A percentile compares a stretch with the other conserved stretches of the same genome.
phyloP scores from a whole-genome alignment of 1,140 invertebrate species.

The Drosophila ambigua region DNA sequence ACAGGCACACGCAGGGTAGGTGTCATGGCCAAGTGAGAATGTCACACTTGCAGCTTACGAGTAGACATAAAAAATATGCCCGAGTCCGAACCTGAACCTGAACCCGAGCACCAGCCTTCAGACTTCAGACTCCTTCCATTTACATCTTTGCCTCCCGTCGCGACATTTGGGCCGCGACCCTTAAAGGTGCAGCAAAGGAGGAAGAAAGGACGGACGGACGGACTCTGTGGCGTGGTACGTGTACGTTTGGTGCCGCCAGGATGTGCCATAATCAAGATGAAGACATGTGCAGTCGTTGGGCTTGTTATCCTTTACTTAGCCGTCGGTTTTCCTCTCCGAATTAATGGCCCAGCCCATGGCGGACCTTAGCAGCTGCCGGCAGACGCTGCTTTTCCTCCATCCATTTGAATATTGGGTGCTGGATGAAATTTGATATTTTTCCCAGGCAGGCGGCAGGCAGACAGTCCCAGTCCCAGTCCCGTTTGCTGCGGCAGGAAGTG shows the following conservation, averaged over 20 bases:
- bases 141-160: slow-evolving; percentile 19
- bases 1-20: slow-evolving; percentile 30
- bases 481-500: slow-evolving; percentile 42
- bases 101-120: slow-evolving; percentile 7
- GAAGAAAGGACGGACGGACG: neutral
- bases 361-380: slow-evolving; percentile 53
- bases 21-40: slow-evolving; percentile 76
- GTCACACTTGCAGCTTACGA: slow-evolving; percentile 71
- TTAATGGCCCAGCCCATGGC: slow-evolving; percentile 54
- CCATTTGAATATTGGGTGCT: slow-evolving; percentile 66
- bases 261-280: slow-evolving; percentile 61
- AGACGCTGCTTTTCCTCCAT: slow-evolving; percentile 17
- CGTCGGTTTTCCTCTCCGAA: slow-evolving; percentile 58
- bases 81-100: slow-evolving; percentile 30
- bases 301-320: slow-evolving; percentile 76
- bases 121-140: neutral
- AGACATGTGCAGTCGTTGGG: slow-evolving; percentile 72
- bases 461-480: slow-evolving; percentile 14
- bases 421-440: slow-evolving; percentile 71
- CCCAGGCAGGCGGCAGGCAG: slow-evolving; percentile 9
- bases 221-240: slow-evolving; percentile 51
- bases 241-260: slow-evolving; percentile 37
- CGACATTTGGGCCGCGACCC: slow-evolving; percentile 41
- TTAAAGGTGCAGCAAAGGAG: slow-evolving; percentile 51
- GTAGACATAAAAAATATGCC: slow-evolving; percentile 49